These are phyloP conservation scores for Hybos culiciformis DNA, from an alignment of 2,888 invertebrate genomes.

Conservation along the genomic window DNA sequence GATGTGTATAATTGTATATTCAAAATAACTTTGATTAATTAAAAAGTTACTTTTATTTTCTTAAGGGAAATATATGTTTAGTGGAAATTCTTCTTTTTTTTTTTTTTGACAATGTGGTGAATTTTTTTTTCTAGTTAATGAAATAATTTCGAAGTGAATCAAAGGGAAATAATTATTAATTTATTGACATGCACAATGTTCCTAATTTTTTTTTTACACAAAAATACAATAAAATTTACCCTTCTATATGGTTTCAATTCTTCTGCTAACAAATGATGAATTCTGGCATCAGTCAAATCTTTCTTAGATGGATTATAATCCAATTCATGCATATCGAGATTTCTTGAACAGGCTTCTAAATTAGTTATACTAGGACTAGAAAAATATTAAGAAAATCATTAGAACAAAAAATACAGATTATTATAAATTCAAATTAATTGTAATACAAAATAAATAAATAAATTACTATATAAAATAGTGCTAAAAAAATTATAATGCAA, in stretches of 20 bases:
- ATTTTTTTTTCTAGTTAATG: too few relatives aligned
- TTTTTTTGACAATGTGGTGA: too few relatives aligned
- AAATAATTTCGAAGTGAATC: too few relatives aligned
- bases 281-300: constrained; percentile 85
- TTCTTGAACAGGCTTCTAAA: constrained; percentile 73
- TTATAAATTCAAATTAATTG: neutral
- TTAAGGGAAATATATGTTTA: too few relatives aligned
- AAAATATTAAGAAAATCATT: constrained; percentile 7
- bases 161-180: too few relatives aligned
- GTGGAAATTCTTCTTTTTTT: too few relatives aligned
- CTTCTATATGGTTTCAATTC: constrained; percentile 77
- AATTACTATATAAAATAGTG: too few relatives aligned
- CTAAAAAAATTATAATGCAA: too few relatives aligned
- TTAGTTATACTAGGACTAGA: constrained; percentile 78
- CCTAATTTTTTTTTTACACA: neutral
- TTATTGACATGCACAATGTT: neutral
- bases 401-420: neutral
- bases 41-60: too few relatives aligned
- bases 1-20: too few relatives aligned
- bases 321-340: constrained; percentile 84
- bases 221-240: constrained; percentile 40
- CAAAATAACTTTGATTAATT: too few relatives aligned
- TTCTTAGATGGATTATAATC: constrained; percentile 87
- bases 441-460: too few relatives aligned
- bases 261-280: constrained; percentile 82